Percentiles rank a stretch among this genome's conserved stretches.
Conservation (phyloP, 1,140 invertebrate genomes). For the Hermatobates lingyangjiaoensis region DNA sequence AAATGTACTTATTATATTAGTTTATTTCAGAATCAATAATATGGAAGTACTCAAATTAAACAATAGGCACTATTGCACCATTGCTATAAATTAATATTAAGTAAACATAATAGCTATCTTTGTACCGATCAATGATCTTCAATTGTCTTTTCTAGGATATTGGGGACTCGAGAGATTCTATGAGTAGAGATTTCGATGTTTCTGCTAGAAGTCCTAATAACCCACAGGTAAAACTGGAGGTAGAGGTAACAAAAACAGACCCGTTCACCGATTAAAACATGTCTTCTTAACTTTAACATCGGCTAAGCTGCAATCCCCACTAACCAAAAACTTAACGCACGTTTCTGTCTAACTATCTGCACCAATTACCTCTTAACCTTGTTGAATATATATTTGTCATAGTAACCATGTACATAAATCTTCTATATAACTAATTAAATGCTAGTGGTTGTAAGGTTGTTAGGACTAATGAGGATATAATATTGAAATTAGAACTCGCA, state of each 20-base stretch:
- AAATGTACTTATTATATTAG: neutral
- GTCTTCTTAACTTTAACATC: neutral
- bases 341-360: neutral
- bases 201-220: slow-evolving; percentile 8
- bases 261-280: neutral
- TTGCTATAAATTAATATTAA: too few species aligned
- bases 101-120: too few species aligned
- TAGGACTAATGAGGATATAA: too few species aligned
- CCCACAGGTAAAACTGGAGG: slow-evolving; percentile 13
- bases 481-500: too few species aligned
- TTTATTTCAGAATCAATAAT: neutral
- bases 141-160: slow-evolving; percentile 19
- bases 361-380: neutral
- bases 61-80: neutral
- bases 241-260: neutral
- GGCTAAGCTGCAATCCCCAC: neutral
- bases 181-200: slow-evolving; percentile 13
- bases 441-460: too few species aligned
- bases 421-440: neutral
- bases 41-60: neutral
- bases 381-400: neutral
- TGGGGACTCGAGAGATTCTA: slow-evolving; percentile 16
- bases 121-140: too few species aligned
- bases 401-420: neutral
- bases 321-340: neutral